Evolutionary conservation across 2,113 vertebrate genomes (phyloP).

Genomic region (Dicaeum eximium): DNA sequence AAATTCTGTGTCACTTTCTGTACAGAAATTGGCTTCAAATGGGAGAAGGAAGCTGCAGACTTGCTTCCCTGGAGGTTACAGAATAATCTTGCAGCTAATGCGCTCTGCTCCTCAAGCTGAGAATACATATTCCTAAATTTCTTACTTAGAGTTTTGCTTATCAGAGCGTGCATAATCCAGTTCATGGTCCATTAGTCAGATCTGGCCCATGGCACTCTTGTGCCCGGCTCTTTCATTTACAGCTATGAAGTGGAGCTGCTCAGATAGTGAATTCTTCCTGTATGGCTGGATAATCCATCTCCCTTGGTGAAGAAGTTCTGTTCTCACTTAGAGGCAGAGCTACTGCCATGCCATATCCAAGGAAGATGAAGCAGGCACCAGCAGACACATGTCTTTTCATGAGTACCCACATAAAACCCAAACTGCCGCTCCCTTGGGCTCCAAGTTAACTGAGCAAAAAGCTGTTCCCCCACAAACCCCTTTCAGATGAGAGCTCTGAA

Average conservation of each 20-base stretch:
- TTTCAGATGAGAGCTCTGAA: not conserved
- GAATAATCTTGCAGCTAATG: not conserved
- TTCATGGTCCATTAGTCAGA: not conserved
- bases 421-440: not conserved
- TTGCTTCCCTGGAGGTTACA: not conserved
- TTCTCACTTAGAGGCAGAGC: not conserved
- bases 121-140: not conserved
- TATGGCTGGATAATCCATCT: not conserved
- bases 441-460: not conserved
- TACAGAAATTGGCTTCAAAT: not conserved
- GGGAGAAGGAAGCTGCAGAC: not conserved
- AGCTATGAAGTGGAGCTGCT: not conserved
- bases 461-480: not conserved
- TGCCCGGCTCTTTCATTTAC: not conserved
- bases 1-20: not conserved
- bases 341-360: not conserved
- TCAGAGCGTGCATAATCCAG: not conserved
- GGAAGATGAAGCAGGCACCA: not conserved
- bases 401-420: not conserved
- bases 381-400: not conserved
- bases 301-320: not conserved
- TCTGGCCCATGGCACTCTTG: not conserved
- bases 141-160: constrained; percentile 6
- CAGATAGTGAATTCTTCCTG: not conserved
- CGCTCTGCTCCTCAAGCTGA: not conserved